Evolutionary conservation across 2,888 invertebrate genomes (phyloP), one percentile per base, ranked within the genome.

Genomic region (Harmothoe impar): DNA sequence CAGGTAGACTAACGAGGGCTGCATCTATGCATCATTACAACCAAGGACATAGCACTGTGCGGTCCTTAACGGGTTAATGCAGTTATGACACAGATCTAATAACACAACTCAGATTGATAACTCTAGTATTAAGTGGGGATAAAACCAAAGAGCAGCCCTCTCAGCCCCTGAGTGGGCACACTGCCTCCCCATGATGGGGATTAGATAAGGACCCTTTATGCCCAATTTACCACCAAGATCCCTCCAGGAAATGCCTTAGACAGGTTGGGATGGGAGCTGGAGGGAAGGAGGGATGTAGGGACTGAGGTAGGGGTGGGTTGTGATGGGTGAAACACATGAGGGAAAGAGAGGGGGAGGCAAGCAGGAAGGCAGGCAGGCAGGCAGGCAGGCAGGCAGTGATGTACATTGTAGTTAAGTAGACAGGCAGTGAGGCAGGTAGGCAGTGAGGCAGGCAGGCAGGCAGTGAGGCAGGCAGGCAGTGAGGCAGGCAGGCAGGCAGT

Each of bases 111-210:
- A 72, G 72, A 72, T 72, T 72, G 72, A 72, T 29, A 72, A 72
- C 72, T 25, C 43, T 43, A 43, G 31, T 3, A 29, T 23, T 72
- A 72, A 72, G 72, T 62, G 72, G 29, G 72, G 72, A 72, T 72
- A 72, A 72, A 72, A 72, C 72, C 72, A 72, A 72, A 72, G 72
- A 72, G 72, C 72, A 72, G 29, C 31, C n/a, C 43, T 43, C 43
- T 43, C 43, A 43, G 29, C 31, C 72, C 17, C 15, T 23, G 31
- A 25, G 25, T 72, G 25, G 25, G 72, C 25, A 43, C 43, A 29
- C 29, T 72, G 25, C 72, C 3, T 43, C 3, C 5, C 10, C 43
- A 62, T 72, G 29, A 72, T 72, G 72, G 25, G 72, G 25, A 72
- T n/a, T 72, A 72, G 72, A 72, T 72, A 29, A 72, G 72, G 20